phyloP scores from a whole-genome alignment of 2,888 invertebrate species.

The Tenodera sinensis region DNA sequence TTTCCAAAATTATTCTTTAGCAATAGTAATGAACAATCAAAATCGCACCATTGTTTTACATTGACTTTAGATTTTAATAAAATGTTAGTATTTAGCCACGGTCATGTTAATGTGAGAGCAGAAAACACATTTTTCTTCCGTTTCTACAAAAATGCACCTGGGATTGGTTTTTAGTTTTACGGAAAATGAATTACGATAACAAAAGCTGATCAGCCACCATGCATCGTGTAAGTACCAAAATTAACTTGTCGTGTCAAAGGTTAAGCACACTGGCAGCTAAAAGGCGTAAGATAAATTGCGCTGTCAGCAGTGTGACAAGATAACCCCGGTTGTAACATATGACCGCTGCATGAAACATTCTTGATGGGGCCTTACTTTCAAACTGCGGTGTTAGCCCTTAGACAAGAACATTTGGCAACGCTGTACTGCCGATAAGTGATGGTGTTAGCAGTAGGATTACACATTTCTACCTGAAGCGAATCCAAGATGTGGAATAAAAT shows the following conservation, averaged over 20 bases:
- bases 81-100: too few relatives aligned
- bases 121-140: neutral
- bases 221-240: neutral
- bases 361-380: neutral
- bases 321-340: neutral
- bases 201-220: neutral
- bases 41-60: too few relatives aligned
- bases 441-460: neutral
- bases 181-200: neutral
- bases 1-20: too few relatives aligned
- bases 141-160: neutral
- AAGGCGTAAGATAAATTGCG: neutral
- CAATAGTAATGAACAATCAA: too few relatives aligned
- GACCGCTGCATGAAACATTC: neutral
- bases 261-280: neutral
- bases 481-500: too few relatives aligned
- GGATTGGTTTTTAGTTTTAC: neutral
- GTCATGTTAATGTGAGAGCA: neutral
- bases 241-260: neutral
- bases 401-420: neutral
- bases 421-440: neutral
- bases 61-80: too few relatives aligned
- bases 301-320: neutral
- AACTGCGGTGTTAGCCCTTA: neutral
- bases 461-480: too few relatives aligned